Evolutionary conservation across 2,113 vertebrate species (phyloP), one percentile per base, ranked within the genome.

Genomic region (Semicossyphus pulcher): DNA sequence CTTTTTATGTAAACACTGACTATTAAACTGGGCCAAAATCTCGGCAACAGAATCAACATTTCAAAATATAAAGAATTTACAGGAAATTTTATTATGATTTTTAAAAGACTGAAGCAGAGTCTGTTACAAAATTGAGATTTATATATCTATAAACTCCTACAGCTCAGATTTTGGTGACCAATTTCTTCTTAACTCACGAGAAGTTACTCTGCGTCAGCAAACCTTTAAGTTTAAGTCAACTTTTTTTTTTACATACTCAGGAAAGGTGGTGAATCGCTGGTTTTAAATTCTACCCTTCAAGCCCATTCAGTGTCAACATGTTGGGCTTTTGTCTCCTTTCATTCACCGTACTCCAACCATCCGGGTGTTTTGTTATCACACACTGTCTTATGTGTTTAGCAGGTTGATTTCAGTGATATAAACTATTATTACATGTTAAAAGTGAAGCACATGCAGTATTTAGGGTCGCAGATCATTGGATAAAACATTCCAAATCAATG

Each of bases 401-500:
- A 18, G 56, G 41, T 44, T 63, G n/a, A 49, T 62, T 69, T 79
- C 42, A 60, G 25, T 85, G 36, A 7, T 72, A 58, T 20, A 1
- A 21, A 41, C 34, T 44, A 4, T 5, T 34, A 52, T 56, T 61
- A 52, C 31, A 63, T 56, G 37, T 61, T 47, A 9, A 44, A 70
- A 57, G 31, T 69, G 49, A 87, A 87, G 87, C 89, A 86, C 81
- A 88, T 48, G 49, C 69, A 63, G 58, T 60, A 62, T 78, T 78
- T 36, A 68, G 45, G 68, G 61, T 80, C 60, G 58, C 36, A 51
- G 41, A 62, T 86, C 37, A 80, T 80, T 82, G 79, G 82, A 76
- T 65, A 59, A 83, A 81, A 90, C 85, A 89, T 91, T 91, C 86
- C 82, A 83, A 68, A 75, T 77, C 15, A 32, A 68, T 4, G 12